phyloP scores from a whole-genome alignment of 2,113 vertebrate species.

The Poeciliopsis retropinna region DNA sequence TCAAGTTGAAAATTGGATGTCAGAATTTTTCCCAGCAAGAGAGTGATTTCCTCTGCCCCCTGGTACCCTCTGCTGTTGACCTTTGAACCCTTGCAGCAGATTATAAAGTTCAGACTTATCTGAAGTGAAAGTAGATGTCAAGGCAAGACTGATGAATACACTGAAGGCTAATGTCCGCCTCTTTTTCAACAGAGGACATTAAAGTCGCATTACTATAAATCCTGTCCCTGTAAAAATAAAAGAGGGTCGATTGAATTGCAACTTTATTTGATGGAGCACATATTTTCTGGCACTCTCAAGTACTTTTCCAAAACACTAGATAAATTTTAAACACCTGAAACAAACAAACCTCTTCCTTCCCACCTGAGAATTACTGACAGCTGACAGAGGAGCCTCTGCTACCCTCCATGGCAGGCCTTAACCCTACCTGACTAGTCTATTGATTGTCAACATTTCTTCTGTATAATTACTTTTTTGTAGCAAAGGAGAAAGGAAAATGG shows the following conservation, averaged over 20 bases:
- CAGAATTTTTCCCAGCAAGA: slow-evolving; percentile 85
- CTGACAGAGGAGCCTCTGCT: slow-evolving; percentile 70
- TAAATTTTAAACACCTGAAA: slow-evolving; percentile 50
- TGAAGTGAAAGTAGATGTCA: slow-evolving; percentile 85
- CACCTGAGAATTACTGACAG: slow-evolving; percentile 74
- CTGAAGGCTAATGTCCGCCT: slow-evolving; percentile 68
- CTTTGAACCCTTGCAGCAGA: slow-evolving; percentile 88
- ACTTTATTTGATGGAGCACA: neutral
- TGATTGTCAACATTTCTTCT: slow-evolving; percentile 93
- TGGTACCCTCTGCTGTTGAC: slow-evolving; percentile 89
- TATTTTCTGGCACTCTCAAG: neutral
- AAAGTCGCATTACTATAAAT: slow-evolving; percentile 2
- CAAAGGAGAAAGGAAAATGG: slow-evolving; percentile 72
- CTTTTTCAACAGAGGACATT: slow-evolving; percentile 1
- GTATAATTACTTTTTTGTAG: slow-evolving; percentile 95
- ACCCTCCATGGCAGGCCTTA: slow-evolving; percentile 73
- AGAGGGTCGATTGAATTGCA: neutral
- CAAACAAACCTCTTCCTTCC: slow-evolving; percentile 73
- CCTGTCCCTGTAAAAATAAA: neutral
- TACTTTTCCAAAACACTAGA: slow-evolving; percentile 48
- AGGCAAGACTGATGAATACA: slow-evolving; percentile 76
- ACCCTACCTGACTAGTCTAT: slow-evolving; percentile 86
- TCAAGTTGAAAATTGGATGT: slow-evolving; percentile 99
- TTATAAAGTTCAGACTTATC: slow-evolving; percentile 91
- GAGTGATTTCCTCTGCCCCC: slow-evolving; percentile 89